Evolutionary conservation across 2,113 vertebrate species (phyloP).

Genomic region (Merops nubicus): DNA sequence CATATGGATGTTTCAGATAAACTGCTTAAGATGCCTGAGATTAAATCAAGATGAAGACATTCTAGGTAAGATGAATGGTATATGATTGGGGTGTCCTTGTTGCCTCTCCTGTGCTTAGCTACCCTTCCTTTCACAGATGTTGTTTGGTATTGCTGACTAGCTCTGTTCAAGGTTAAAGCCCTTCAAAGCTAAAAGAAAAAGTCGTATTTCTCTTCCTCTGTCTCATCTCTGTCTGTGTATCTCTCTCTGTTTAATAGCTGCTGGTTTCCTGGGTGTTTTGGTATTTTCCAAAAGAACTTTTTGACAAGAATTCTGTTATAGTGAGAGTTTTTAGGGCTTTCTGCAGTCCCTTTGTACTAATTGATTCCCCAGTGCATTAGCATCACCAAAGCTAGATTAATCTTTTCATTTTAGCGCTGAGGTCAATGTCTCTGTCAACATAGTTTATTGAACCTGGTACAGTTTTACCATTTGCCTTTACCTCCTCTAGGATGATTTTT

Average conservation of each 20-base stretch:
- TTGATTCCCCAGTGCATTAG: background rate
- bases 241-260: background rate
- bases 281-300: background rate
- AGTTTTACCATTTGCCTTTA: background rate
- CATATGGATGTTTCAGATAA: background rate
- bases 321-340: background rate
- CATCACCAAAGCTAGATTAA: slow-evolving; percentile 19
- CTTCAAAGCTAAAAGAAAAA: background rate
- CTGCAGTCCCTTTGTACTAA: background rate
- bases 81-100: background rate
- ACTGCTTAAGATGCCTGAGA: background rate
- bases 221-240: background rate
- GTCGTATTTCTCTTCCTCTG: background rate
- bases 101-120: background rate
- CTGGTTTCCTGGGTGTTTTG: slow-evolving; percentile 16
- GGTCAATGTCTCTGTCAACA: background rate
- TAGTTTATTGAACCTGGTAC: background rate
- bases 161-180: background rate
- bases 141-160: background rate
- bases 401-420: slow-evolving; percentile 23
- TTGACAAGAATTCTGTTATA: background rate
- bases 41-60: background rate
- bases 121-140: background rate
- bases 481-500: background rate
- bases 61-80: background rate